Evolutionary conservation across 2,113 vertebrate species (phyloP).

Genomic region (Orycteropus afer): DNA sequence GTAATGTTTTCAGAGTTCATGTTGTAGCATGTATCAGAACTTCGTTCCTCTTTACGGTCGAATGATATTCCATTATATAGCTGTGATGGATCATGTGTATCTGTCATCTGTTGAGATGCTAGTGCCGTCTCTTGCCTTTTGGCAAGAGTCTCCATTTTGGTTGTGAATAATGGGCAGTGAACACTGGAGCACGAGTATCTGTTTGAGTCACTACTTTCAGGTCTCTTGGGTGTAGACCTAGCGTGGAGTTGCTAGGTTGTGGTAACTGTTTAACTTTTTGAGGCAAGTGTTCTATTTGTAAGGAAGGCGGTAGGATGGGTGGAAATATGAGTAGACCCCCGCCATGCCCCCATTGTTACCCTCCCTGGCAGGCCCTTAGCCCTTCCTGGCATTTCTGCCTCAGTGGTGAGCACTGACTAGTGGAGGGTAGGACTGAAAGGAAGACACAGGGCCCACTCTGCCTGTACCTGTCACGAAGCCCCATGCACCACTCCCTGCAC

Average conservation of each 20-base stretch:
- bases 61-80: background rate
- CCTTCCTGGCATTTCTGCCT: background rate
- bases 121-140: background rate
- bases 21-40: fast-evolving
- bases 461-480: background rate
- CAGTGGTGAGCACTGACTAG: background rate
- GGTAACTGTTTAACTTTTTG: too few relatives aligned
- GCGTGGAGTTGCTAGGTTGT: background rate
- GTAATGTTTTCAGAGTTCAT: background rate
- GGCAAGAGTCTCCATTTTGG: too few relatives aligned
- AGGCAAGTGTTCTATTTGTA: too few relatives aligned
- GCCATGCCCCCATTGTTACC: too few relatives aligned
- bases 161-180: background rate
- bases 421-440: background rate
- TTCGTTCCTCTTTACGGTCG: background rate
- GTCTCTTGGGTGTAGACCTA: background rate
- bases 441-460: background rate
- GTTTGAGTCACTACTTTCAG: background rate
- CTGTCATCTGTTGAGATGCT: fast-evolving
- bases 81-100: background rate
- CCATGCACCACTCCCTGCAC: background rate
- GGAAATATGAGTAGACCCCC: too few relatives aligned
- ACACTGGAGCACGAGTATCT: fast-evolving
- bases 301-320: too few relatives aligned
- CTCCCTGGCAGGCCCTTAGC: background rate